Evolutionary conservation across 2,888 invertebrate species (phyloP).

Genomic region (Diarsia rubi): DNA sequence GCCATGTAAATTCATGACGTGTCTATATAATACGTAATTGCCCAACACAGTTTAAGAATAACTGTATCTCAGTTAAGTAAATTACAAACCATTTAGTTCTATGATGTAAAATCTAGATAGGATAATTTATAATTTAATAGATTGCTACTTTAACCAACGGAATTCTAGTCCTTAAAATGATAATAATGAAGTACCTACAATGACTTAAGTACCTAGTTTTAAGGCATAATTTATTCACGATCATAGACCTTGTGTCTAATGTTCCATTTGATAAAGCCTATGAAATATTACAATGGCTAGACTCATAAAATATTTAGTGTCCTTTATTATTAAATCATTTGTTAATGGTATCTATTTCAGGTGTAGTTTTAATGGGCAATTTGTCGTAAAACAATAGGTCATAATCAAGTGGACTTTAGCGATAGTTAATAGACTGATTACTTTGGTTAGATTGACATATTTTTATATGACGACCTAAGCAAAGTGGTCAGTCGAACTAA

Average conservation of each 20-base stretch:
- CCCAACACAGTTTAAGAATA: background rate
- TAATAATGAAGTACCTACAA: conserved; percentile 14
- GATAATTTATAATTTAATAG: conserved; percentile 11
- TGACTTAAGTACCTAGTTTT: conserved; percentile 7
- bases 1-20: too few species aligned
- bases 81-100: conserved; percentile 10
- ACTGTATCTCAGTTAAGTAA: background rate
- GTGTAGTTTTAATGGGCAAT: background rate
- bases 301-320: conserved; percentile 18
- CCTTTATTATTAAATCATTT: conserved; percentile 20
- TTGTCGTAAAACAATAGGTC: background rate
- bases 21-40: too few species aligned
- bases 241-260: conserved; percentile 8
- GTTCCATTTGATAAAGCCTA: conserved; percentile 32
- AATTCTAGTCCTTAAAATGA: conserved; percentile 17
- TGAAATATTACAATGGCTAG: conserved; percentile 53
- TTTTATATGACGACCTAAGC: background rate
- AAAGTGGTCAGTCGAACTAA: background rate
- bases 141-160: conserved; percentile 10
- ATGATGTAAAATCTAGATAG: background rate
- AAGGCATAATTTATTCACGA: conserved; percentile 44
- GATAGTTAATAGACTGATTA: background rate
- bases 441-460: too few species aligned
- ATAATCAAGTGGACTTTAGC: too few species aligned
- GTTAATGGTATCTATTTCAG: conserved; percentile 1